Conservation (phyloP, 2,797 vertebrate species). For the Enteromius radiatus region DNA sequence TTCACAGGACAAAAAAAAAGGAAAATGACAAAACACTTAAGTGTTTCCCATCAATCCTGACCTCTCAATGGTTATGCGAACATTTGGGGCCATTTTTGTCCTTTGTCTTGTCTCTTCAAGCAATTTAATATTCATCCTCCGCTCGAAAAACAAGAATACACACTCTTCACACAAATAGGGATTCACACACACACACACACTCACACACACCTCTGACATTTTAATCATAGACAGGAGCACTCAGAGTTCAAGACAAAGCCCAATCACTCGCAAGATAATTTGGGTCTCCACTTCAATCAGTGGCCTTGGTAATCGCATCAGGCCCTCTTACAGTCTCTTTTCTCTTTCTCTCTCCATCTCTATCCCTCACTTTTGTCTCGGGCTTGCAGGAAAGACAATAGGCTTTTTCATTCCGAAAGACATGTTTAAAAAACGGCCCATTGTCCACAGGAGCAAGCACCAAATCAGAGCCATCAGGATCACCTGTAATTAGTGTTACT, state of each 20-base stretch:
- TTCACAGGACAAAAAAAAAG: not conserved
- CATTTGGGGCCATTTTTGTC: constrained; percentile 11
- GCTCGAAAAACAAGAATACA: not conserved
- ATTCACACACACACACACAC: constrained; percentile 50
- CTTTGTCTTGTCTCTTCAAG: constrained; percentile 13
- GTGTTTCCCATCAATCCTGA: not conserved
- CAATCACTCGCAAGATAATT: constrained; percentile 82
- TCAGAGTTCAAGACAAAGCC: constrained; percentile 79
- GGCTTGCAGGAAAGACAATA: constrained; percentile 68
- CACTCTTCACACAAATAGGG: constrained; percentile 52
- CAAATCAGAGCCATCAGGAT: constrained; percentile 49
- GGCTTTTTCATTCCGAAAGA: constrained; percentile 60
- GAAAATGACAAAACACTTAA: not conserved
- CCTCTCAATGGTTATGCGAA: not conserved
- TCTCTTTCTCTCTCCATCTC: constrained; percentile 75
- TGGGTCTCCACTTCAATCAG: constrained; percentile 85
- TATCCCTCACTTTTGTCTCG: constrained; percentile 61
- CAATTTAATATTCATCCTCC: constrained; percentile 18
- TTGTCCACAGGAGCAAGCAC: constrained; percentile 71
- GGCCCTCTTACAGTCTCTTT: constrained; percentile 57
- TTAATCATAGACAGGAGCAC: constrained; percentile 79
- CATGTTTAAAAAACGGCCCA: constrained; percentile 67
- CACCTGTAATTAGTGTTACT: constrained; percentile 70
- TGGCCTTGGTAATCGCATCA: constrained; percentile 80
- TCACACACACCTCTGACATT: constrained; percentile 68